These are phyloP conservation scores for Agonopterix alstromeriana DNA, from an alignment of 2,888 invertebrate species.

Conservation along the genomic window DNA sequence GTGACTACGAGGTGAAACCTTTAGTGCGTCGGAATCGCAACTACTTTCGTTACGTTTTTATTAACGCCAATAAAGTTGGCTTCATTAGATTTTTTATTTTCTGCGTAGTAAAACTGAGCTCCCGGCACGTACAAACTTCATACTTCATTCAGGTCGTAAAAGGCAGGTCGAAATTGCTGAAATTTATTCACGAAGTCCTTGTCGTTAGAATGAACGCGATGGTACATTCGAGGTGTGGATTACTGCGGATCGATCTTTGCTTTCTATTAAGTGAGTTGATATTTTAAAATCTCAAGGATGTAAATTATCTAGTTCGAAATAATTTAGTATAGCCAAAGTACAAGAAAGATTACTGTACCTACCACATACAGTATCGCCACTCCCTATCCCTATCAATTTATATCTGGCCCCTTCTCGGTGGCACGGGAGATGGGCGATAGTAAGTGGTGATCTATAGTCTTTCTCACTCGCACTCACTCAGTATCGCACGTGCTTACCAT, in stretches of 20 bases:
- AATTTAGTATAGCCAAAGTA: no score
- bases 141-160: slow-evolving; percentile 56
- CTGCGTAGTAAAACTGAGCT: slow-evolving; percentile 42
- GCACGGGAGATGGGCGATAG: no score
- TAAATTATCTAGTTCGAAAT: no score
- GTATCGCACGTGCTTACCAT: no score
- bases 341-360: no score
- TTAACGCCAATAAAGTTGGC: slow-evolving; percentile 45
- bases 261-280: no score
- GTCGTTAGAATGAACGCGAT: neutral
- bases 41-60: slow-evolving; percentile 42
- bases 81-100: slow-evolving; percentile 59
- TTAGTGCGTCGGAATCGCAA: slow-evolving; percentile 18
- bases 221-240: neutral
- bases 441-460: no score
- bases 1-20: slow-evolving; percentile 28
- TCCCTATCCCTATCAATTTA: no score
- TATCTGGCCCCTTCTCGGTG: no score
- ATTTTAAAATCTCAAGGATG: no score
- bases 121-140: slow-evolving; percentile 47
- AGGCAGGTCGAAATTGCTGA: slow-evolving; percentile 41
- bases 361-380: no score
- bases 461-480: no score
- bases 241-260: neutral
- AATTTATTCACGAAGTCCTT: slow-evolving; percentile 46